phyloP scores from a whole-genome alignment of 2,113 vertebrate species.

The Oryzias woworae region DNA sequence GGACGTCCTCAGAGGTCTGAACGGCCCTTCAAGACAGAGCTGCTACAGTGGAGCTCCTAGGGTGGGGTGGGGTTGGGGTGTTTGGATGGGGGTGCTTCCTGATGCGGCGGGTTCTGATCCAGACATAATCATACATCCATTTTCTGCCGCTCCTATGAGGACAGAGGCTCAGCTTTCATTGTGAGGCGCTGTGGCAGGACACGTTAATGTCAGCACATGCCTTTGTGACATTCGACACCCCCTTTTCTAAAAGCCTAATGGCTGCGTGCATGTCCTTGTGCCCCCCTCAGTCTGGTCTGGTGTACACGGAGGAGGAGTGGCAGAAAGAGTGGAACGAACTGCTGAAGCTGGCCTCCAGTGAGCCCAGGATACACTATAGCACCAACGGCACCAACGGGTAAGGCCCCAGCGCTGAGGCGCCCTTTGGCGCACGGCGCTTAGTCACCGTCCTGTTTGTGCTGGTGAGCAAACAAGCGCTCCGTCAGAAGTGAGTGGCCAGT shows the following conservation, averaged over 20 bases:
- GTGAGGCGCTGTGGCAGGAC: slow-evolving; percentile 38
- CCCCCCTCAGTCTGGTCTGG: slow-evolving; percentile 86
- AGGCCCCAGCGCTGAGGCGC: slow-evolving; percentile 43
- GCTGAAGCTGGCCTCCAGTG: slow-evolving; percentile 89
- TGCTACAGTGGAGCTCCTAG: not conserved
- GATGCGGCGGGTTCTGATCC: no score
- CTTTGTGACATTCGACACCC: slow-evolving; percentile 61
- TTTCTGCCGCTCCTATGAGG: not conserved
- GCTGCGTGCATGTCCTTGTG: slow-evolving; percentile 23
- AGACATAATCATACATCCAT: no score
- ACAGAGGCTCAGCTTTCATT: slow-evolving; percentile 3
- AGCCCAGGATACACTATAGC: slow-evolving; percentile 88
- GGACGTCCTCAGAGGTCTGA: slow-evolving; percentile 21
- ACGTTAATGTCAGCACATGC: slow-evolving; percentile 34
- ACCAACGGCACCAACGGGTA: slow-evolving; percentile 85
- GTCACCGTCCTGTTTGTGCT: slow-evolving; percentile 51
- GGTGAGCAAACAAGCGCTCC: slow-evolving; percentile 33
- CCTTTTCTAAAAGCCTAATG: slow-evolving; percentile 39
- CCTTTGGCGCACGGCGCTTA: slow-evolving; percentile 34
- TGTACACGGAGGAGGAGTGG: slow-evolving; percentile 98
- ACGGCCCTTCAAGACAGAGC: slow-evolving; percentile 13
- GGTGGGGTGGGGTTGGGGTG: not conserved
- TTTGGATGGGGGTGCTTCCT: not conserved
- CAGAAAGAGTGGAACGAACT: slow-evolving; percentile 98
- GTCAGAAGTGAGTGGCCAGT: slow-evolving; percentile 11